Evolutionary conservation across 2,888 invertebrate species (phyloP), one percentile per base, ranked within the genome.

Genomic region (Acrocera orbiculus): DNA sequence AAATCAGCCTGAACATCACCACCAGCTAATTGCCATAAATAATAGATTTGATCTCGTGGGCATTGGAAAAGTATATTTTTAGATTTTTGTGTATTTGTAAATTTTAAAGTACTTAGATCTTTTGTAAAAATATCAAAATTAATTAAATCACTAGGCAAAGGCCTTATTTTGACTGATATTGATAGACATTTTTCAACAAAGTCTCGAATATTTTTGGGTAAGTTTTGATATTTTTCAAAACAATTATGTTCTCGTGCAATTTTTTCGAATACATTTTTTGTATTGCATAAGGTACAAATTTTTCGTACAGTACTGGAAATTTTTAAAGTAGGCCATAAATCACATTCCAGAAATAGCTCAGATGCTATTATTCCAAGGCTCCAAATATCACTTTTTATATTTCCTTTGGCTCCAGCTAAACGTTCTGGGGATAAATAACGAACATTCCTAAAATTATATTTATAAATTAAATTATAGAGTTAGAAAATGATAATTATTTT

Each of bases 21-120:
- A 2, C 96, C 96, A 13, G 95, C 86, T 36, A 96, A 55, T 54
- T 86, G 83, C 96, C 96, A 96, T 61, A 92, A 72, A 54, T 90
- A 81, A 55, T 92, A 96, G 16, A 92, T 67, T 51, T 90, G 85
- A 40, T 80, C 73, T 42, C 93, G 62, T 9, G 75, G 67, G 30
- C 56, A 57, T 19, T 5, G 19, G 5, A 8, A 6, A 6, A 19
- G 5, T 19, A 19, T 19, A 51, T 36, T 56, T 44, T 27, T 50
- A 14, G 66, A 50, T 34, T 63, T 58, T 34, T 62, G 63, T 6
- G 30, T 34, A 5, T 32, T n/a, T 25, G 43, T 46, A 13, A 41
- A 40, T 6, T 26, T 16, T 55, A 55, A 44, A 53, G 52, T 14
- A 48, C 51, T 27, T 46, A 47, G 22, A 56, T 56, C 28, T 54